Conservation (phyloP, 1,140 invertebrate species). For the Lucilia sericata region DNA sequence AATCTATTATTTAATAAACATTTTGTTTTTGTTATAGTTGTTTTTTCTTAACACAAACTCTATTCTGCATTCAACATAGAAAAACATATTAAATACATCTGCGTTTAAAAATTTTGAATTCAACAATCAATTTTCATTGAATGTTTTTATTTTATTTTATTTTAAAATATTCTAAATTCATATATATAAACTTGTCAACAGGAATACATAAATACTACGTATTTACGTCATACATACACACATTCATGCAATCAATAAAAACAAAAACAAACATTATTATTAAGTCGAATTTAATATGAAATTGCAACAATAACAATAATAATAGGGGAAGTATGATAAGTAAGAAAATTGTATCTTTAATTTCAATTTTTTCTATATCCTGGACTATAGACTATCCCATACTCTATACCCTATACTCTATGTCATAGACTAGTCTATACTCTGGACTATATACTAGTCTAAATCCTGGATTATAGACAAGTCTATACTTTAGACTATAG, state of each 20-base stretch:
- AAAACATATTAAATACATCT: not conserved
- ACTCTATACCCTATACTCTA: too few relatives aligned
- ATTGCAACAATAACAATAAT: not conserved
- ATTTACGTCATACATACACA: not conserved
- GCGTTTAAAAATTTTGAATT: not conserved
- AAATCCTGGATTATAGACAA: too few relatives aligned
- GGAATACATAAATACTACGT: not conserved
- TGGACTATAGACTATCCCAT: too few relatives aligned
- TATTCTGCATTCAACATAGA: slow-evolving; percentile 53
- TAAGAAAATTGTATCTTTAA: too few relatives aligned
- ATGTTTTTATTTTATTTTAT: not conserved
- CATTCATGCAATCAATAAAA: not conserved
- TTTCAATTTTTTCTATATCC: too few relatives aligned
- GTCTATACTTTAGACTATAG: too few relatives aligned
- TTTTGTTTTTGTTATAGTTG: slow-evolving; percentile 49
- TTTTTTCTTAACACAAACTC: too few relatives aligned
- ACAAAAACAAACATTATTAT: not conserved
- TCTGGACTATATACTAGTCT: too few relatives aligned
- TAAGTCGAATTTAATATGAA: not conserved
- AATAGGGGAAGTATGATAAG: not conserved
- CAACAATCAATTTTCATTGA: not conserved
- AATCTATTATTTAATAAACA: slow-evolving; percentile 54
- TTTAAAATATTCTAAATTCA: not conserved
- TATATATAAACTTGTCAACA: not conserved
- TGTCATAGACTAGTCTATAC: too few relatives aligned